A percentile compares a stretch with the other conserved stretches of the same genome.
phyloP scores from a whole-genome alignment of 2,888 invertebrate species.

The Toxonevra muliebris region DNA sequence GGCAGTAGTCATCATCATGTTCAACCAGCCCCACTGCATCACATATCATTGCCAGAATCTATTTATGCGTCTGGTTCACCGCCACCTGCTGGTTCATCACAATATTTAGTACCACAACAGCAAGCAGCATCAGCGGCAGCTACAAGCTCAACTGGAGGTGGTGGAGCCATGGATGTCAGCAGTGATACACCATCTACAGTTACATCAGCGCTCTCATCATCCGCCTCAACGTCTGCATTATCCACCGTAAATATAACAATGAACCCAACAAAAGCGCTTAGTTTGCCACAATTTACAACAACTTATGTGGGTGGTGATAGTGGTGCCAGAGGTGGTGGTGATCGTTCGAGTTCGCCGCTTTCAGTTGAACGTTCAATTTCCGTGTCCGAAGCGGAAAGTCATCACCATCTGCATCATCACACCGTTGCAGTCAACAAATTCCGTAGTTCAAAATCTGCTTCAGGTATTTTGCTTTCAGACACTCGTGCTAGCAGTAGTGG shows the following conservation, averaged over 20 bases:
- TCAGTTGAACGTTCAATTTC: constrained; percentile 33
- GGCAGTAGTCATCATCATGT: constrained; percentile 42
- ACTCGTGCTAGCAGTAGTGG: constrained; percentile 26
- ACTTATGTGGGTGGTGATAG: constrained; percentile 49
- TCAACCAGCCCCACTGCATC: constrained; percentile 50
- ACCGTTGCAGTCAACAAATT: constrained; percentile 41
- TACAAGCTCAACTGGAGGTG: constrained; percentile 10
- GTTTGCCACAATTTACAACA: constrained; percentile 53
- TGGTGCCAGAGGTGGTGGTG: constrained; percentile 36
- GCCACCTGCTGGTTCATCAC: constrained; percentile 59
- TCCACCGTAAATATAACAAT: no score
- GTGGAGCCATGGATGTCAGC: not conserved
- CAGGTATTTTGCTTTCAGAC: constrained; percentile 48
- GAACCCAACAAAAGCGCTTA: constrained; percentile 43
- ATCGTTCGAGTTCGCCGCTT: constrained; percentile 46
- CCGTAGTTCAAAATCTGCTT: constrained; percentile 54
- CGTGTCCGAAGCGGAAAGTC: constrained; percentile 32
- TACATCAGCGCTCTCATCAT: constrained; percentile 26
- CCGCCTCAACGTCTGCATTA: constrained; percentile 20
- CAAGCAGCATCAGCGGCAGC: constrained; percentile 25
- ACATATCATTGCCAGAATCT: constrained; percentile 62
- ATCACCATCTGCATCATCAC: constrained; percentile 20
- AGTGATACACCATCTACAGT: not conserved
- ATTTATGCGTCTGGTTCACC: constrained; percentile 60
- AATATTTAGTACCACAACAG: constrained; percentile 55